These are phyloP conservation scores for Hippocampus barbouri DNA, from an alignment of 2,113 vertebrate species.

Conservation along the genomic window DNA sequence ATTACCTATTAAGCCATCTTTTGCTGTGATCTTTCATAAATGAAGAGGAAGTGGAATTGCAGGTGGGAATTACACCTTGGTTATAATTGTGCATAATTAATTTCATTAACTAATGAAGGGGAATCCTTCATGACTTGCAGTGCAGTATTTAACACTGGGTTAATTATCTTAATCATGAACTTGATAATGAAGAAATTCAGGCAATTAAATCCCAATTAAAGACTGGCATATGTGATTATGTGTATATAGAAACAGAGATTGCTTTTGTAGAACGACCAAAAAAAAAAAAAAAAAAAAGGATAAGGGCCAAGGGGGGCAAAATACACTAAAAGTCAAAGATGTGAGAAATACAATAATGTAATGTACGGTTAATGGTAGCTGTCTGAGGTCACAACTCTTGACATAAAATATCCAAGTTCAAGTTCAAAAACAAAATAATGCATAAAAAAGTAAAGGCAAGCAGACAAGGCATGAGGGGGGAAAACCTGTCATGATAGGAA, in stretches of 20 bases:
- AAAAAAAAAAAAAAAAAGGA: constrained; percentile 14
- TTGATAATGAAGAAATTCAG: constrained; percentile 68
- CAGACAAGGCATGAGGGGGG: constrained; percentile 50
- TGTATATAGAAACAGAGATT: constrained; percentile 4
- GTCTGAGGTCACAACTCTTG: constrained; percentile 29
- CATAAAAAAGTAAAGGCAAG: constrained; percentile 50
- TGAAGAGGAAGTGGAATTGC: constrained; percentile 61
- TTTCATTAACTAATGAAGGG: constrained; percentile 71
- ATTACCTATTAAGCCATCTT: constrained; percentile 63
- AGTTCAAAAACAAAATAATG: constrained; percentile 61
- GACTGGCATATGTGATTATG: constrained; percentile 51
- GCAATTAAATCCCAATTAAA: constrained; percentile 74
- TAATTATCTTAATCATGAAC: constrained; percentile 69
- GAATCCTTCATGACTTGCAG: constrained; percentile 50
- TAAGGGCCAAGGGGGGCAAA: background rate
- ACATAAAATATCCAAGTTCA: constrained; percentile 62
- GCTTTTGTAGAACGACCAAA: background rate
- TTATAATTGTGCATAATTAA: constrained; percentile 69
- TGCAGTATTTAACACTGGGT: constrained; percentile 69
- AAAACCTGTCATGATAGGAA: constrained; percentile 46
- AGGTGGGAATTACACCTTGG: constrained; percentile 76
- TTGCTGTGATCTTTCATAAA: constrained; percentile 59
- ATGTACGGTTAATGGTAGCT: constrained; percentile 71
- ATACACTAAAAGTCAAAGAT: constrained; percentile 15
- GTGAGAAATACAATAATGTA: constrained; percentile 48